Evolutionary conservation across 2,888 invertebrate species (phyloP), one percentile per base, ranked within the genome.

Genomic region (Merodon equestris): DNA sequence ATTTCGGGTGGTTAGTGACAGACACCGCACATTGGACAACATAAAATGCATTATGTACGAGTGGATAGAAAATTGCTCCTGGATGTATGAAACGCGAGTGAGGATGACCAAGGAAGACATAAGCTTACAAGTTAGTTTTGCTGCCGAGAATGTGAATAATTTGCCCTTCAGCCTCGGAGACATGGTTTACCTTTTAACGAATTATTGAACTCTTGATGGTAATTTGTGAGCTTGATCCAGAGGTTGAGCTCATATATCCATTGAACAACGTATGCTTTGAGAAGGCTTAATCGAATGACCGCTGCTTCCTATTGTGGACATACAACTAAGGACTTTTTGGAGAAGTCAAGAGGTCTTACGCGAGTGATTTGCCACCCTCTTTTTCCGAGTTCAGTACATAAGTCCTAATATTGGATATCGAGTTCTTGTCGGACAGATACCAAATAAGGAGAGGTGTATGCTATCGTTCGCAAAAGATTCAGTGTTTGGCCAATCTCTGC

Each of bases 171-270:
- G 27, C 3, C 27, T 27, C 40, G 10, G 40, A 40, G 47, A 77
- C 77, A 77, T 63, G 77, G 42, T 53, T 73, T 77, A 67, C 73
- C 77, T 77, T 77, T 77, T 73, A 77, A 57, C 57, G 54, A 67
- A 68, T 54, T 73, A 63, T 53, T 63, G 72, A 58, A 57, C 19
- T 47, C 51, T 53, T 42, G 53, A 63, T 73, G 67, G 73, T 77
- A 77, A 77, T 67, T 77, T 61, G 57, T 60, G 38, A 44, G 54
- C 47, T 64, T 34, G 60, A 56, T 40, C 38, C 61, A 51, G 44
- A 44, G 66, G 60, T 71, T 76, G 17, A 57, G 66, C 48, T 13
- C 53, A 45, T 61, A 61, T 61, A 61, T 77, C 67, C 66, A 73
- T 58, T 63, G 66, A 45, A 53, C 57, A 48, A 72, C 7, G 27